Evolutionary conservation across 1,140 invertebrate species (phyloP).

Genomic region (Ostrea edulis): DNA sequence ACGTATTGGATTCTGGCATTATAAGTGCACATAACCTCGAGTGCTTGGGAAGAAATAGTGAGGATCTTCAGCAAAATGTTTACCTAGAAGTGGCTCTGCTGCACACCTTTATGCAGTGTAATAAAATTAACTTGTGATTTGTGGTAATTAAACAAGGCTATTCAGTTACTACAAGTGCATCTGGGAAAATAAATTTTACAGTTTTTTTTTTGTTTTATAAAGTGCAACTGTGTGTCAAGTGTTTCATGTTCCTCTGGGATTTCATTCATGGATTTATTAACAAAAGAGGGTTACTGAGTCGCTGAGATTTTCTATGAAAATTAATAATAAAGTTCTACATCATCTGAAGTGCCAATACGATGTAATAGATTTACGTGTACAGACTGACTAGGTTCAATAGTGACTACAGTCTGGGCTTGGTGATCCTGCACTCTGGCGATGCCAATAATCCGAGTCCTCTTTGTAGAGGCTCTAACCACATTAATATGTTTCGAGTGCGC

Average conservation of each 20-base stretch:
- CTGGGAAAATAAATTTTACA: background rate
- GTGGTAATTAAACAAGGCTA: background rate
- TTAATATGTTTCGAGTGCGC: slow-evolving; percentile 16
- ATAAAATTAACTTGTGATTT: background rate
- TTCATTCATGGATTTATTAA: background rate
- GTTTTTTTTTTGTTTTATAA: background rate
- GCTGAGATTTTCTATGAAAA: background rate
- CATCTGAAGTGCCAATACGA: slow-evolving; percentile 12
- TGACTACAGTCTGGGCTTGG: background rate
- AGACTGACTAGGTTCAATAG: background rate
- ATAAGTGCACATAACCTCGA: slow-evolving; percentile 9
- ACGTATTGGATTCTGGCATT: background rate
- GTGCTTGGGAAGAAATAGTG: background rate
- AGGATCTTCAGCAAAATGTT: background rate
- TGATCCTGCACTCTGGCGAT: slow-evolving; percentile 27
- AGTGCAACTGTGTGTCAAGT: background rate
- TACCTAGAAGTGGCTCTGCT: slow-evolving; percentile 11
- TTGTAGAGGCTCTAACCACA: slow-evolving; percentile 22
- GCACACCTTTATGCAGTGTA: background rate
- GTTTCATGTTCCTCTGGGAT: background rate
- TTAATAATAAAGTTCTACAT: slow-evolving; percentile 26
- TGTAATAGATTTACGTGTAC: background rate
- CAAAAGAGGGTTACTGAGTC: background rate
- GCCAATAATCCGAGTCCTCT: slow-evolving; percentile 24
- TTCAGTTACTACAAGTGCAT: slow-evolving; percentile 1